A percentile compares a stretch with the other conserved stretches of the same genome.
These are phyloP conservation scores for Asarcornis scutulata DNA, from an alignment of 2,113 vertebrate genomes.

Conservation along the genomic window DNA sequence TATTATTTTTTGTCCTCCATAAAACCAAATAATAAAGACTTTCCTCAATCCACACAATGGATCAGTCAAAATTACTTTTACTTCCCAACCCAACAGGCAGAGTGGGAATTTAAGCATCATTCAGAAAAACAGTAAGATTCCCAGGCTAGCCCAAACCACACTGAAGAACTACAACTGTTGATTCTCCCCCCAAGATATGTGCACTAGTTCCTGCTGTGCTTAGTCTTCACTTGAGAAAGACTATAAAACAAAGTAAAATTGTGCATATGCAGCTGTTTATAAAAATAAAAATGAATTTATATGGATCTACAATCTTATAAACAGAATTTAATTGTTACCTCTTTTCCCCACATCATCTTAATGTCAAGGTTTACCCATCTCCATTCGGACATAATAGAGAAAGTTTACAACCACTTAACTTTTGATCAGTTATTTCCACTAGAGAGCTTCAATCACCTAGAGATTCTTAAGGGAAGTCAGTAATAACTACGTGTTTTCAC, in stretches of 20 bases:
- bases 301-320: neutral
- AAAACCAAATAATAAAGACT: neutral
- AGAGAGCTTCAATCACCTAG: neutral
- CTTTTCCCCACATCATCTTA: neutral
- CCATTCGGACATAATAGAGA: neutral
- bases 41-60: neutral
- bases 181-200: neutral
- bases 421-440: neutral
- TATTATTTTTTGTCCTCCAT: neutral
- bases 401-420: neutral
- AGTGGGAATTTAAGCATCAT: constrained; percentile 53
- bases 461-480: neutral
- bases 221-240: neutral
- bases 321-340: neutral
- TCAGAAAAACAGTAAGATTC: constrained; percentile 50
- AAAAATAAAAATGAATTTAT: neutral
- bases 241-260: neutral
- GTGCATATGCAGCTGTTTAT: neutral
- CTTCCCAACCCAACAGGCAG: constrained; percentile 31
- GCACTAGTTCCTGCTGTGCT: neutral
- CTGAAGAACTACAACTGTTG: neutral
- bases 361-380: neutral
- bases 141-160: constrained; percentile 54
- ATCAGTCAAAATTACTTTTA: constrained; percentile 27
- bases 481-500: neutral